A percentile compares a stretch with the other conserved stretches of the same genome.
Conservation (phyloP, 2,888 invertebrate genomes). For the Apodemia mormo region DNA sequence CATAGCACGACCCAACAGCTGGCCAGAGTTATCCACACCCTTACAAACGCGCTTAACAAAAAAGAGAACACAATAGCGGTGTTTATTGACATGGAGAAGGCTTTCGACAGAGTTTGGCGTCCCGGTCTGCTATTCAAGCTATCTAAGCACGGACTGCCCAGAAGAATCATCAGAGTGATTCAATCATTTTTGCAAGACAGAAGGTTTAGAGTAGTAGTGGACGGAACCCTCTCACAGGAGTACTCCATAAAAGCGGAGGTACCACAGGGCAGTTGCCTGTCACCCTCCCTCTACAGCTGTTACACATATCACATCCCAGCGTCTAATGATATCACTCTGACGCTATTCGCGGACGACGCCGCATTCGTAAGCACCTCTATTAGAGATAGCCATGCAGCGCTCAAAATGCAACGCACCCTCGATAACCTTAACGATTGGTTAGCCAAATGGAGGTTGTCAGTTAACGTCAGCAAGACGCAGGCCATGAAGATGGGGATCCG, state of each 20-base stretch:
- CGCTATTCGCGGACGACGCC: constrained; percentile 37
- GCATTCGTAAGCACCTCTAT: constrained; percentile 29
- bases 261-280: too few relatives aligned
- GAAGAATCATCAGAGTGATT: not conserved
- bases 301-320: constrained; percentile 39
- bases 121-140: constrained; percentile 6
- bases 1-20: constrained; percentile 20
- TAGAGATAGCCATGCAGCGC: constrained; percentile 33
- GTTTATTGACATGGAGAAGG: too few relatives aligned
- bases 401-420: constrained; percentile 31
- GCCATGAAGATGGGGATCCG: constrained; percentile 12
- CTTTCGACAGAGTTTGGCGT: too few relatives aligned
- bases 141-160: not conserved
- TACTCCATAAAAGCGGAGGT: too few relatives aligned
- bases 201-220: too few relatives aligned
- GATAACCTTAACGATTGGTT: constrained; percentile 37
- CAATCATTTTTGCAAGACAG: constrained; percentile 17
- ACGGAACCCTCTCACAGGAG: too few relatives aligned
- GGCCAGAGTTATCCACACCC: too few relatives aligned
- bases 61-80: too few relatives aligned
- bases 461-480: constrained; percentile 37
- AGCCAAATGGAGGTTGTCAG: constrained; percentile 26
- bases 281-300: constrained; percentile 32
- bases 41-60: too few relatives aligned
- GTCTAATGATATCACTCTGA: constrained; percentile 13